Evolutionary conservation across 2,797 vertebrate species (phyloP).

Genomic region (Anguilla anguilla): DNA sequence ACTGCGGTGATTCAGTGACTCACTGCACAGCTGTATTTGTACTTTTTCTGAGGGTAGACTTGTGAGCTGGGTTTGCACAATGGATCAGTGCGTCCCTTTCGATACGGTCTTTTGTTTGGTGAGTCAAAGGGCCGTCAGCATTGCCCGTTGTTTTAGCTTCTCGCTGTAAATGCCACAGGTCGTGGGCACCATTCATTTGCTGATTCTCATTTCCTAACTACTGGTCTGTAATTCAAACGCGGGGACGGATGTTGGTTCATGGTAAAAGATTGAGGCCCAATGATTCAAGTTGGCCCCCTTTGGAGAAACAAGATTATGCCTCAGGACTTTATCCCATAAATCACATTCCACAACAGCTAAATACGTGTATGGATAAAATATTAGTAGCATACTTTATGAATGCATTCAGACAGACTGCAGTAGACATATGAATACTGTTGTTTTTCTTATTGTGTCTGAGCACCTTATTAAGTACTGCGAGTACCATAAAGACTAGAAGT

Average conservation of each 20-base stretch:
- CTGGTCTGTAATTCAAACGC: neutral
- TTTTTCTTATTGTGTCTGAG: neutral
- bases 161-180: neutral
- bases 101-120: neutral
- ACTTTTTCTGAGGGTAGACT: neutral
- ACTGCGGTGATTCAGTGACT: constrained; percentile 13
- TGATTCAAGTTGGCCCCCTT: neutral
- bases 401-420: neutral
- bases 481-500: neutral
- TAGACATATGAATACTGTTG: neutral
- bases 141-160: neutral
- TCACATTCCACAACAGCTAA: neutral
- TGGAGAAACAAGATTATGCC: neutral
- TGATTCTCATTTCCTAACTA: neutral
- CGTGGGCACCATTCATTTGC: neutral
- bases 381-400: neutral
- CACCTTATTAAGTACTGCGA: neutral
- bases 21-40: constrained; percentile 13
- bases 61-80: neutral
- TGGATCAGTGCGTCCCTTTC: neutral
- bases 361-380: neutral
- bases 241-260: neutral
- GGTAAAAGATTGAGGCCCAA: neutral
- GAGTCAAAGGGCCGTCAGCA: neutral
- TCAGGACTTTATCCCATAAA: neutral